phyloP scores from a whole-genome alignment of 2,888 invertebrate species.

The Dasypogon diadema region DNA sequence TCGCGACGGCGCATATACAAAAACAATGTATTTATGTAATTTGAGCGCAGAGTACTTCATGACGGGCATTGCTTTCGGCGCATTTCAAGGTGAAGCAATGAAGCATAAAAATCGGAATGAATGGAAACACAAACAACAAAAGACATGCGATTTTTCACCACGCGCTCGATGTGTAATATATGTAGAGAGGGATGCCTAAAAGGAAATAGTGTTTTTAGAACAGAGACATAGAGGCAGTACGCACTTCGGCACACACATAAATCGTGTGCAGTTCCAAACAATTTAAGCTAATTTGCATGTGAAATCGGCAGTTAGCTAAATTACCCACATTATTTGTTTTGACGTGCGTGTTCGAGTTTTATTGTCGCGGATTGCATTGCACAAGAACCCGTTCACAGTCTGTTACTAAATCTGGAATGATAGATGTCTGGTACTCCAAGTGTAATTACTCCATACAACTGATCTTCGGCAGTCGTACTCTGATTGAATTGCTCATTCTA shows the following conservation, averaged over 20 bases:
- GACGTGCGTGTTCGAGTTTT: constrained; percentile 4
- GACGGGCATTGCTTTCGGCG: not conserved
- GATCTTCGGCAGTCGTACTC: no score
- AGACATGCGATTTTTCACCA: not conserved
- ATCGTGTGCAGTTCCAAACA: not conserved
- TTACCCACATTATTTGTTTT: constrained; percentile 31
- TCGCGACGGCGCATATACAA: not conserved
- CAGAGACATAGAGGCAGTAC: not conserved
- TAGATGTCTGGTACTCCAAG: constrained; percentile 1
- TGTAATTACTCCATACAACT: no score
- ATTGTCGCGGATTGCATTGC: constrained; percentile 21
- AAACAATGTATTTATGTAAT: constrained; percentile 23
- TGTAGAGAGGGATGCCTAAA: not conserved
- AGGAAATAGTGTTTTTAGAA: not conserved
- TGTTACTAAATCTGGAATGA: constrained; percentile 10
- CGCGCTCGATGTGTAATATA: not conserved
- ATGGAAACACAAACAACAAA: not conserved
- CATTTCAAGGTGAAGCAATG: constrained; percentile 30
- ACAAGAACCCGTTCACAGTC: not conserved
- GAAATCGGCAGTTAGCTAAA: not conserved
- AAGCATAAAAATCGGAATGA: constrained; percentile 12
- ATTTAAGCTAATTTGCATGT: constrained; percentile 11
- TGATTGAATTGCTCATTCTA: no score
- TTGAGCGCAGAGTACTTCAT: not conserved
- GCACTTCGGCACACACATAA: not conserved